phyloP scores from a whole-genome alignment of 2,888 invertebrate species.

The Tribolium freemani region DNA sequence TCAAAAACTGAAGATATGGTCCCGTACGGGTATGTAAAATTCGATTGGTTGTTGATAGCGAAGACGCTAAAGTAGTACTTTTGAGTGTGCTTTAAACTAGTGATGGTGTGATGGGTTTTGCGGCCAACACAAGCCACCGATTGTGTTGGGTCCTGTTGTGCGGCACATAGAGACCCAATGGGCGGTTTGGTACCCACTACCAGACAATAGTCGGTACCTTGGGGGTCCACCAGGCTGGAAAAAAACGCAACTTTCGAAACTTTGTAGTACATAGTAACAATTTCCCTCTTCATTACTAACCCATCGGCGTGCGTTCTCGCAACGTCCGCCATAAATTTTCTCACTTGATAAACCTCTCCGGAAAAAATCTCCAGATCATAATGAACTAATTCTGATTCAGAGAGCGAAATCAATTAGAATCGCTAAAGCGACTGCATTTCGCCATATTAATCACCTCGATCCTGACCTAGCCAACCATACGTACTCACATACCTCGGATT shows the following conservation, averaged over 20 bases:
- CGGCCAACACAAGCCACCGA: constrained; percentile 69
- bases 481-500: constrained; percentile 60
- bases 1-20: constrained; percentile 65
- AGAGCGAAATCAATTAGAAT: constrained; percentile 53
- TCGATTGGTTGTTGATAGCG: constrained; percentile 69
- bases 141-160: constrained; percentile 60
- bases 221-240: constrained; percentile 69
- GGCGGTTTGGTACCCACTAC: constrained; percentile 68
- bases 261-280: neutral
- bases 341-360: neutral
- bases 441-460: constrained; percentile 41
- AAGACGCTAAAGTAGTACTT: constrained; percentile 72
- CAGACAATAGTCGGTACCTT: constrained; percentile 71
- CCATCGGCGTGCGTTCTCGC: neutral
- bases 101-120: constrained; percentile 69
- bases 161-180: constrained; percentile 70
- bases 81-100: constrained; percentile 67
- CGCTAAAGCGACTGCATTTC: constrained; percentile 48
- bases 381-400: constrained; percentile 55
- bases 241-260: constrained; percentile 11
- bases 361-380: constrained; percentile 44
- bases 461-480: constrained; percentile 27
- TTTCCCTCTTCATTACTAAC: neutral
- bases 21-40: constrained; percentile 70
- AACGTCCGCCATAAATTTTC: constrained; percentile 20